Evolutionary conservation across 1,140 invertebrate genomes (phyloP), one percentile per base, ranked within the genome.

Genomic region (Megathymus violae): DNA sequence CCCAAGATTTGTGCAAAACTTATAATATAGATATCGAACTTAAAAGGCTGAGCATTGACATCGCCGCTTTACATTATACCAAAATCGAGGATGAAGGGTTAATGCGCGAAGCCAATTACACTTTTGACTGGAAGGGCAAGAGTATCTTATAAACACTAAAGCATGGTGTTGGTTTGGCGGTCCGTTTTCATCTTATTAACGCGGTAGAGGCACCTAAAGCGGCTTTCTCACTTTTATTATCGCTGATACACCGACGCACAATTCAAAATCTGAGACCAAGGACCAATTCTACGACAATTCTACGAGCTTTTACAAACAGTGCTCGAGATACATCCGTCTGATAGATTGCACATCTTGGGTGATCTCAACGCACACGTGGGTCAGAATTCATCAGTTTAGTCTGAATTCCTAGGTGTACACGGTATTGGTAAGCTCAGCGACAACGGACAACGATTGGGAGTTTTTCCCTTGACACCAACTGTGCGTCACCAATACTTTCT

Each of bases 401-500:
- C 51, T 6, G 50, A 60, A 1, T 62, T 44, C 27, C 50, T 69
- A 9, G 62, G 58, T 46, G 27, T 16, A 3, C 47, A 69, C n/a
- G 62, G 67, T 11, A 10, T 65, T 0, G 61, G 62, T 0, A 69
- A 69, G 13, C 27, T 40, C 9, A 69, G 64, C 15, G 54, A 60
- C 1, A 69, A 69, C 3, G 61, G 66, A 16, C 61, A 64, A n/a
- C 54, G 56, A 2, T 25, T 64, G 3, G 6, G 48, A 59, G 7
- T 63, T 63, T 17, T 62, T 62, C 17, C 48, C 51, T 34, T 1
- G 22, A 11, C 11, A 56, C n/a, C 25, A 27, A 0, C 14, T 69
- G 22, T 64, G 67, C 13, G 48, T 69, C 34, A 69, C 60, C 1
- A 61, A 62, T 16, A 66, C 63, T 1, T 70, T 56, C 43, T 70